Evolutionary conservation across 2,113 vertebrate species (phyloP).

Genomic region (Lepus europaeus): DNA sequence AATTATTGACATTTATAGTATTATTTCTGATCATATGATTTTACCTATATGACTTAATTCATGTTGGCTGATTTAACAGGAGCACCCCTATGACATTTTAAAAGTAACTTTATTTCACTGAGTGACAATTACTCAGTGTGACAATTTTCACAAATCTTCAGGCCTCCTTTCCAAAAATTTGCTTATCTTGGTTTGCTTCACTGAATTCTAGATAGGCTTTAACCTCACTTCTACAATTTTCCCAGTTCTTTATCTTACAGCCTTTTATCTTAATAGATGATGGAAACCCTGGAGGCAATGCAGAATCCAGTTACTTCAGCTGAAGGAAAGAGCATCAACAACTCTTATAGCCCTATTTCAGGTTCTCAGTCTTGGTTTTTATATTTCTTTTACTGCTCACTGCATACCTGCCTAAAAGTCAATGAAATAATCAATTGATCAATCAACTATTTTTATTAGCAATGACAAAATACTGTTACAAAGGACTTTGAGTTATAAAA

Average conservation of each 20-base stretch:
- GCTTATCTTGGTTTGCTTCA: neutral
- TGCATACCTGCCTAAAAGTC: neutral
- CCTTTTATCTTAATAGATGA: conserved; percentile 51
- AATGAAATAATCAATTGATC: conserved; percentile 26
- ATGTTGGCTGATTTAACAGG: neutral
- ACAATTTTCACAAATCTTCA: neutral
- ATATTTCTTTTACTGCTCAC: neutral
- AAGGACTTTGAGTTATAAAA: conserved; percentile 36
- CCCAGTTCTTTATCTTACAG: conserved; percentile 16
- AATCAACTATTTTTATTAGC: conserved; percentile 42
- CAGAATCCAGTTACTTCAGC: neutral
- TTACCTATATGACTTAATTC: neutral
- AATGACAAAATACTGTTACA: neutral
- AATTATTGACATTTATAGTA: neutral
- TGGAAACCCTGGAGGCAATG: neutral
- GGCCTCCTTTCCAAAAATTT: neutral
- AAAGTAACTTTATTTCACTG: neutral
- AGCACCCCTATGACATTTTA: neutral
- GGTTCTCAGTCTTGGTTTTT: neutral
- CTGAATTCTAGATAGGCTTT: neutral
- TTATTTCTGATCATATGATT: neutral
- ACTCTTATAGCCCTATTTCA: neutral
- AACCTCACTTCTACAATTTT: neutral
- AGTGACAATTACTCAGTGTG: neutral
- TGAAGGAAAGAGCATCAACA: neutral